Conservation (phyloP, 2,113 vertebrate genomes). For the Castor canadensis region DNA sequence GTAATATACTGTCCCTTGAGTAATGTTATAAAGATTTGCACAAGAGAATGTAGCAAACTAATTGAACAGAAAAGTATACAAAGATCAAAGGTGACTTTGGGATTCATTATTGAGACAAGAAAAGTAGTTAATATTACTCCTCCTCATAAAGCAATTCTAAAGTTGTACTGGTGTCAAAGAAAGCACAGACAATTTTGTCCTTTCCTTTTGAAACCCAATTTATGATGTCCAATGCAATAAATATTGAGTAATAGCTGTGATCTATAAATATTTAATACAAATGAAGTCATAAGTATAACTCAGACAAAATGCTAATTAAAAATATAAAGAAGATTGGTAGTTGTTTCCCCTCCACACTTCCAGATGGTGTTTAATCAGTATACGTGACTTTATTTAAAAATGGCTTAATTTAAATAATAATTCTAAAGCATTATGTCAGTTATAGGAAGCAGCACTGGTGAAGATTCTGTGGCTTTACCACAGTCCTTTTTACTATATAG, state of each 20-base stretch:
- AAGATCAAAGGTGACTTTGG: not conserved
- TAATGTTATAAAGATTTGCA: not conserved
- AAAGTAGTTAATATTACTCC: not conserved
- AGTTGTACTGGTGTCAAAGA: not conserved
- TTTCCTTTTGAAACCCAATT: conserved; percentile 61
- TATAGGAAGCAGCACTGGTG: conserved; percentile 31
- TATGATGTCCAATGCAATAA: conserved; percentile 57
- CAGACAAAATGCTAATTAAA: conserved; percentile 74
- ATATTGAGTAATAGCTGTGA: conserved; percentile 69
- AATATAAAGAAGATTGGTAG: conserved; percentile 77
- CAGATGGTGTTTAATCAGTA: conserved; percentile 70
- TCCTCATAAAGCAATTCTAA: conserved; percentile 2
- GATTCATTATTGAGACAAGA: conserved; percentile 13
- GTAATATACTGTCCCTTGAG: not conserved
- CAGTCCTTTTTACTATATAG: conserved; percentile 31
- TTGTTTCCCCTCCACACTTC: conserved; percentile 69
- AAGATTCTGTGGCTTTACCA: conserved; percentile 46
- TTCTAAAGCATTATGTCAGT: conserved; percentile 45
- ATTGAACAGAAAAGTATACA: not conserved
- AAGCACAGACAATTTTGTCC: conserved; percentile 51
- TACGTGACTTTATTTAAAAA: conserved; percentile 74
- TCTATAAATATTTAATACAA: conserved; percentile 83
- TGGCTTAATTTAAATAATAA: conserved; percentile 68
- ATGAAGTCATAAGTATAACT: conserved; percentile 70
- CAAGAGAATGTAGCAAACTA: conserved; percentile 20